phyloP scores from a whole-genome alignment of 2,888 invertebrate genomes.

The Pristionchus entomophagus region DNA sequence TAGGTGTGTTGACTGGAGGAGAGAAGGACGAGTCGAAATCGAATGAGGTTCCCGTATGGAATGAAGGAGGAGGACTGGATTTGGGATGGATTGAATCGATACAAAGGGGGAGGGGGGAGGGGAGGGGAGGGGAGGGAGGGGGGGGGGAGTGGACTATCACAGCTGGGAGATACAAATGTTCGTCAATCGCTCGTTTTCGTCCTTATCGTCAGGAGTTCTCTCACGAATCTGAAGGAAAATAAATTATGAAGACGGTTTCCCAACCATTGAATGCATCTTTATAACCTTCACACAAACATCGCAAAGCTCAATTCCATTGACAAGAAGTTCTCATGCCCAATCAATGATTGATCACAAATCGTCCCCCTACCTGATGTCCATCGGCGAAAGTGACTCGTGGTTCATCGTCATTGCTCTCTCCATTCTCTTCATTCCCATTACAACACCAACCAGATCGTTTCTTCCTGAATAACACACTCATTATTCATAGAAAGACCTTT shows the following conservation, averaged over 20 bases:
- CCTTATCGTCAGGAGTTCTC: conserved; percentile 47
- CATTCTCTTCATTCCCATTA: conserved; percentile 32
- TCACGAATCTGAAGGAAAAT: conserved; percentile 36
- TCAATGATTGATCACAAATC: background rate
- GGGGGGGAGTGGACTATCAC: no score
- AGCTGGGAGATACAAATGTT: conserved; percentile 48
- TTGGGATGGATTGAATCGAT: background rate
- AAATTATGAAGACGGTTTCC: no score
- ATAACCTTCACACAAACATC: no score
- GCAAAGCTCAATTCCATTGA: no score
- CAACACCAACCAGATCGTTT: conserved; percentile 43
- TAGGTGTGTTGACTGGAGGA: no score
- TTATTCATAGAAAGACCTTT: background rate
- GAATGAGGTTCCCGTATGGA: background rate
- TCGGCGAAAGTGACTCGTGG: conserved; percentile 63
- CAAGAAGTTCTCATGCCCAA: no score
- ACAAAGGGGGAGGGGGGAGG: background rate
- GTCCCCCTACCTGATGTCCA: conserved; percentile 56
- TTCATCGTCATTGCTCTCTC: conserved; percentile 58
- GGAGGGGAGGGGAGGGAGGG: background rate
- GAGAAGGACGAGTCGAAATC: conserved; percentile 20
- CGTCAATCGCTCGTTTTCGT: conserved; percentile 46
- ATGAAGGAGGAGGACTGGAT: background rate
- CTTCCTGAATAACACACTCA: conserved; percentile 6
- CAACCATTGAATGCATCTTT: no score